A percentile compares a stretch with the other conserved stretches of the same genome.
Evolutionary conservation across 2,888 invertebrate species (phyloP).

Genomic region (Rugalucina vietnamica): DNA sequence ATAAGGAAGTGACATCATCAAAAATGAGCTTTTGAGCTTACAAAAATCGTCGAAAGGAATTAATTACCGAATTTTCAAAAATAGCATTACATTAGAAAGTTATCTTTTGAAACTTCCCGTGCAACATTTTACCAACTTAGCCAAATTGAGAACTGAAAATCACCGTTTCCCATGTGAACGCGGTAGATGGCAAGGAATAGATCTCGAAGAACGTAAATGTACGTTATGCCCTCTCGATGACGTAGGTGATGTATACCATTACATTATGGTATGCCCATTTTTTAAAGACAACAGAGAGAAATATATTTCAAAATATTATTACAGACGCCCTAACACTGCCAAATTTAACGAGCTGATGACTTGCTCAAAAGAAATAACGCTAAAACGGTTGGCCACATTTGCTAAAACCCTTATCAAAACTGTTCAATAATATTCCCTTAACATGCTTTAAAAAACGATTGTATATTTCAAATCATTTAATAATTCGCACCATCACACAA

Average conservation of each 20-base stretch:
- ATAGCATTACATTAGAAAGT: no score
- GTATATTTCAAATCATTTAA: no score
- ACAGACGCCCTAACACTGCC: not conserved
- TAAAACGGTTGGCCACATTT: not conserved
- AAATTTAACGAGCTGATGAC: not conserved
- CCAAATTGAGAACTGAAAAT: not conserved
- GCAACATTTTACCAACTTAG: no score
- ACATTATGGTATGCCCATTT: not conserved
- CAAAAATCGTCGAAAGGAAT: not conserved
- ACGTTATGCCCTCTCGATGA: no score
- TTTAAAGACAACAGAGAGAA: no score
- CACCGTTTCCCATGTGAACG: not conserved
- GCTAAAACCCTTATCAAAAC: not conserved
- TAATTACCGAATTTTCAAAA: not conserved
- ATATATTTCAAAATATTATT: not conserved
- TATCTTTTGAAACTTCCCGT: no score
- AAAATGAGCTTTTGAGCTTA: no score
- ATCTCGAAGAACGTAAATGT: not conserved
- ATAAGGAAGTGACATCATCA: no score
- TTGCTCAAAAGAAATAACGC: not conserved
- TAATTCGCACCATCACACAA: no score
- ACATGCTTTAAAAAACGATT: no score
- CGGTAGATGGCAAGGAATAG: not conserved
- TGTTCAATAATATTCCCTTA: not conserved
- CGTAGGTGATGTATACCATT: not conserved